Conservation (phyloP, 1,140 invertebrate species). For the Sesamia nonagrioides region DNA sequence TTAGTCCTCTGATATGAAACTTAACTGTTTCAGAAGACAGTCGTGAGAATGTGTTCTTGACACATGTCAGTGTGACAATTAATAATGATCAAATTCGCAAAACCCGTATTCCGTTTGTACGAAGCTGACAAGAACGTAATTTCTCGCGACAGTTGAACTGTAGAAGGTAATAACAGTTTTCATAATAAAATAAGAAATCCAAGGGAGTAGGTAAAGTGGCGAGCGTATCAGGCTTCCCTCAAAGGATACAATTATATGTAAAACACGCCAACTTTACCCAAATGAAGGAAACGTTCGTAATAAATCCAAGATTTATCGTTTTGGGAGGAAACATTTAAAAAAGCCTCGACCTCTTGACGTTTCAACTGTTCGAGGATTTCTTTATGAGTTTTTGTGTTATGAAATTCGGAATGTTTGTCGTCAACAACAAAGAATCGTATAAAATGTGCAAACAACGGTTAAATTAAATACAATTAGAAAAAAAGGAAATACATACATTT, state of each 20-base stretch:
- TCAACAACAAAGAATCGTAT: constrained; percentile 24
- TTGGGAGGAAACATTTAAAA: constrained; percentile 21
- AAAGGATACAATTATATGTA: constrained; percentile 37
- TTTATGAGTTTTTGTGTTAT: constrained; percentile 36
- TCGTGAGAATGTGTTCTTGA: too few species aligned
- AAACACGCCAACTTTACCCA: constrained; percentile 39
- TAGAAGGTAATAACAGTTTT: too few species aligned
- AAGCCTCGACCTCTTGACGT: constrained; percentile 4
- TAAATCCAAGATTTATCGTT: constrained; percentile 46
- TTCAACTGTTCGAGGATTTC: constrained; percentile 30
- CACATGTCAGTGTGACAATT: too few species aligned
- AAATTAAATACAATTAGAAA: constrained; percentile 14
- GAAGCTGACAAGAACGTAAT: too few species aligned
- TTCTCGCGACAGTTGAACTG: too few species aligned
- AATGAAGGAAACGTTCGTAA: constrained; percentile 46
- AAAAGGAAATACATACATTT: constrained; percentile 7
- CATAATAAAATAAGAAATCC: background rate
- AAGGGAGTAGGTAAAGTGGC: background rate
- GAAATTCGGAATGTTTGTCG: constrained; percentile 26
- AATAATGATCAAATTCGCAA: too few species aligned
- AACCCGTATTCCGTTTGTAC: too few species aligned
- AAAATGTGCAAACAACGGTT: constrained; percentile 22
- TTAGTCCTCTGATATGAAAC: too few species aligned
- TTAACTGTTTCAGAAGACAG: too few species aligned
- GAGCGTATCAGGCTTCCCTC: constrained; percentile 17